These are phyloP conservation scores for Glareola pratincola DNA, from an alignment of 2,113 vertebrate genomes.

Conservation along the genomic window DNA sequence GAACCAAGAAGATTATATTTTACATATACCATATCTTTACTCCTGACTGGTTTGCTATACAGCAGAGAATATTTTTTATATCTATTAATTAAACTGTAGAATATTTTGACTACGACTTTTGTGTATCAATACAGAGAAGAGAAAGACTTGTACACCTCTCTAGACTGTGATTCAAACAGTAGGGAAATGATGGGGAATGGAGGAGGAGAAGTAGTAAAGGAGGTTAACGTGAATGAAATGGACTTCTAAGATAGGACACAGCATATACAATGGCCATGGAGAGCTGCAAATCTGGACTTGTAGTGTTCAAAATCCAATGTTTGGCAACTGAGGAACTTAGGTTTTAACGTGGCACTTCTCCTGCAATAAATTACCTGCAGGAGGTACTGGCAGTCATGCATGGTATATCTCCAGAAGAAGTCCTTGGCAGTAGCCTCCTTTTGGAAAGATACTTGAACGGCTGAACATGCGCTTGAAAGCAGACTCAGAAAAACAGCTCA, in stretches of 20 bases:
- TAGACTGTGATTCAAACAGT: neutral
- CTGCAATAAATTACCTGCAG: neutral
- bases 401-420: neutral
- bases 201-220: neutral
- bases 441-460: neutral
- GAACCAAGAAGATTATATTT: neutral
- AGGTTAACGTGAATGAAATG: neutral
- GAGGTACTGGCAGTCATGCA: neutral
- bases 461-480: neutral
- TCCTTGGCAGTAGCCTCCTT: neutral
- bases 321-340: neutral
- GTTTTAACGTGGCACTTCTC: neutral
- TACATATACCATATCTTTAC: neutral
- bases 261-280: neutral
- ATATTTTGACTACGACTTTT: neutral
- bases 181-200: rapidly evolving
- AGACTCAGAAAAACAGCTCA: neutral
- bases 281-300: neutral
- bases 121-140: neutral
- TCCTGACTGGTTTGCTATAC: neutral
- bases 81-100: neutral
- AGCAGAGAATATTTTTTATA: neutral
- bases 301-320: neutral
- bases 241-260: neutral
- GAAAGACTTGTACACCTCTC: neutral